A percentile compares a stretch with the other conserved stretches of the same genome.
phyloP scores from a whole-genome alignment of 1,140 invertebrate species.

The Octopus bimaculoides region DNA sequence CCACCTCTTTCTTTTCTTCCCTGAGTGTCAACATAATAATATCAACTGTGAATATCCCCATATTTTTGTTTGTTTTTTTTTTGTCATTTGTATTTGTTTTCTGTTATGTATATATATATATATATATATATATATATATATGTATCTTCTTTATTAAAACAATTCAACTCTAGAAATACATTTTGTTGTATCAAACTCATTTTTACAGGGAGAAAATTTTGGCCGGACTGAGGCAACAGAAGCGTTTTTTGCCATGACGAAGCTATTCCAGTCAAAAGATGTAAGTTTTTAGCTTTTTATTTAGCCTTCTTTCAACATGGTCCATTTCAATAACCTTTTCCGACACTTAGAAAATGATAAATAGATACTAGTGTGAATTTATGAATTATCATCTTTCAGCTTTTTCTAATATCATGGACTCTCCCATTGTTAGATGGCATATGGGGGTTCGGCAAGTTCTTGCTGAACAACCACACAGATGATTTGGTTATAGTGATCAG shows the following conservation, averaged over 20 bases:
- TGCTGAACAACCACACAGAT: no score
- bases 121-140: background rate
- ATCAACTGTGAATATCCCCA: background rate
- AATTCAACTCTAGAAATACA: background rate
- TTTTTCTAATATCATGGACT: no score
- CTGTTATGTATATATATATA: background rate
- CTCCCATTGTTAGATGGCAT: no score
- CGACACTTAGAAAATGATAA: no score
- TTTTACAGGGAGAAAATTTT: slow-evolving; percentile 77
- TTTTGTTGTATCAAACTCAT: background rate
- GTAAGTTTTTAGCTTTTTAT: slow-evolving; percentile 57
- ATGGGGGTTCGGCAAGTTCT: no score
- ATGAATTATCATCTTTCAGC: no score
- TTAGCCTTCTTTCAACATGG: background rate
- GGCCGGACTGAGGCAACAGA: slow-evolving; percentile 95
- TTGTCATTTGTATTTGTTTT: background rate
- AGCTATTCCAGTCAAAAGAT: slow-evolving; percentile 97
- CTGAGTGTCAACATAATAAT: no score
- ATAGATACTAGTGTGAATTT: no score
- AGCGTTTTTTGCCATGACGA: slow-evolving; percentile 99
- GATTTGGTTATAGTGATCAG: no score
- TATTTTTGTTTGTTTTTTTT: background rate
- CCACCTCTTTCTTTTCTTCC: no score
- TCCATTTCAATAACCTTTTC: background rate
- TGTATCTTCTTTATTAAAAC: background rate